A percentile compares a stretch with the other conserved stretches of the same genome.
phyloP scores from a whole-genome alignment of 2,797 vertebrate genomes.

The Acridotheres tristis region DNA sequence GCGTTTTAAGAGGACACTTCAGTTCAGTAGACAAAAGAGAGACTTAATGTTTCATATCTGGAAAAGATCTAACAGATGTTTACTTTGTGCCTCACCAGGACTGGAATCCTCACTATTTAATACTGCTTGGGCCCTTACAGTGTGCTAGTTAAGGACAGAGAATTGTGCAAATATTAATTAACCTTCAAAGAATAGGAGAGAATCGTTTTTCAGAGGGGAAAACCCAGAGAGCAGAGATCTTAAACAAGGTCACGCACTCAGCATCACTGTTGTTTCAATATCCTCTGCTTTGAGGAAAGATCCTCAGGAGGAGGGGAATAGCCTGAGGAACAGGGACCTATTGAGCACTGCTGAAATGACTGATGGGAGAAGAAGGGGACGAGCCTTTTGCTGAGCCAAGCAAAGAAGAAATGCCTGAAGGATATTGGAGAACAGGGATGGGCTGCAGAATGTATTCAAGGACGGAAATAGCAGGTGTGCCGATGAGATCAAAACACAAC shows the following conservation, averaged over 20 bases:
- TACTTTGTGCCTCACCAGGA: background rate
- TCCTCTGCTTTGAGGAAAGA: background rate
- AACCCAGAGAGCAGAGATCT: background rate
- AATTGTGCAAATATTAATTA: slow-evolving; percentile 24
- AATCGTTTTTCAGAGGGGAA: background rate
- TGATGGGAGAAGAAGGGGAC: background rate
- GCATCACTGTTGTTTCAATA: background rate
- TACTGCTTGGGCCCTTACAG: background rate
- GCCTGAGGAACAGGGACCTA: background rate
- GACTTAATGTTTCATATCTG: background rate
- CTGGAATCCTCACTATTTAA: background rate
- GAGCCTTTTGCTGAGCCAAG: background rate
- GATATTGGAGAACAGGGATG: background rate
- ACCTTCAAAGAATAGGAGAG: background rate
- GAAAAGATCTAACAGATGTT: background rate
- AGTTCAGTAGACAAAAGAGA: background rate
- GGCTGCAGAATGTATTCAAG: background rate
- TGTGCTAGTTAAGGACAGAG: background rate
- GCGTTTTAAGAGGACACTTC: background rate
- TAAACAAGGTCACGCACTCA: background rate
- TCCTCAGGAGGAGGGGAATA: background rate
- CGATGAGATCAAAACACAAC: background rate
- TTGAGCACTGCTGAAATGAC: background rate
- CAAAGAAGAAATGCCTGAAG: background rate
- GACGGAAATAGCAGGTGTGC: background rate